Base-by-base conservation (phyloP, 1,140 invertebrate species). In the Pogonognathellus flavescens region DNA sequence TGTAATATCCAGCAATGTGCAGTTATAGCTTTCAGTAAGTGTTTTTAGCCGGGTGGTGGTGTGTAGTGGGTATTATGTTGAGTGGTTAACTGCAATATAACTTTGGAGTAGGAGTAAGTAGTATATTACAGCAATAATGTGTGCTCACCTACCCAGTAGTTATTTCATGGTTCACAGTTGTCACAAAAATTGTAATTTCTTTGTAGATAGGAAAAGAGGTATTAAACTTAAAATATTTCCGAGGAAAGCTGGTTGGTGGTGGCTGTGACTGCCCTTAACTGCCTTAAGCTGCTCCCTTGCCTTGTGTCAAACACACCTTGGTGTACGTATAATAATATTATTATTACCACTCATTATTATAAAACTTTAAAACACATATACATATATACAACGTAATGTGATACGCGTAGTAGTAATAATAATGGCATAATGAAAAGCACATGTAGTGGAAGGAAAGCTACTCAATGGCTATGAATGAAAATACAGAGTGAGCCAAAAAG, bases 171-270 rank as follows among this genome's bases (percentile, higher is more conserved):
- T 57, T 14, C 53, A 57, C 18, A 62, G 41, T 76, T 50, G 70
- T 76, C 70, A 76, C 70, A 76, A 76, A 66, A 50, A 18, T 76
- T 50, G 14, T 76, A 76, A 76, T 76, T 76, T 76, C 70, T 76
- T 76, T n/a, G 70, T 31, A 76, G 70, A 76, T 49, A 49, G 70
- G 22, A 66, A 49, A 76, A 76, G 70, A 76, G 70, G 70, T n/a
- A 49, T 14, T 50, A 76, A 49, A 49, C 25, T 13, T 76, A 76
- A 31, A 18, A 8, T 31, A 41, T 76, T 76, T 50, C 25, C n/a
- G 18, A 49, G 31, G 25, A 76, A 50, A 25, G 18, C 22, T 25
- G 62, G 20, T 66, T 66, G 25, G 14, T 20, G 20, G 22, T 66
- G 62, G 22, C 62, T 31, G 25, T 66, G 31, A 41, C 25, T 66